Evolutionary conservation across 2,888 invertebrate genomes (phyloP).

Genomic region (Cataglyphis albicans): DNA sequence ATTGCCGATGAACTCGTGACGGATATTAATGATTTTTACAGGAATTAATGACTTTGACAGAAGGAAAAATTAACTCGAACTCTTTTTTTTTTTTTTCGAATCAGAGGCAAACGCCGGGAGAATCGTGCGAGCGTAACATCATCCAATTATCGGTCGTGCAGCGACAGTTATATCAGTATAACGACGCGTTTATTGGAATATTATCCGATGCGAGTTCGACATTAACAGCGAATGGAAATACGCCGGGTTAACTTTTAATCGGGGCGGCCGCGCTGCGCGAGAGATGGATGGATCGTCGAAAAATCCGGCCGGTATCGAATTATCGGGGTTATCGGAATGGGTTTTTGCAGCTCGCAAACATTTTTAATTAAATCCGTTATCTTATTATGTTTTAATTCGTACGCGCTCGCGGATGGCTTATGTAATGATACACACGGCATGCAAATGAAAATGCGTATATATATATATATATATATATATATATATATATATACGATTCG

Average conservation of each 20-base stretch:
- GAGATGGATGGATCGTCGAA: constrained; percentile 44
- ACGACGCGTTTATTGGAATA: constrained; percentile 61
- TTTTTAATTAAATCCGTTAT: constrained; percentile 56
- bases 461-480: too few relatives aligned
- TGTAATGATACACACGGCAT: constrained; percentile 53
- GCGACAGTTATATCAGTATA: constrained; percentile 56
- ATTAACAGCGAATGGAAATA: constrained; percentile 57
- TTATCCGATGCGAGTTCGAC: constrained; percentile 54
- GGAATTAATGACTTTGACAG: constrained; percentile 30
- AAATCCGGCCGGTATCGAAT: constrained; percentile 66
- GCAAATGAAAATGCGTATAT: constrained; percentile 48
- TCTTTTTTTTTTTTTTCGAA: constrained; percentile 54
- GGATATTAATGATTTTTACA: constrained; percentile 27
- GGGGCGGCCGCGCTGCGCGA: constrained; percentile 43
- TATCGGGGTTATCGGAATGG: constrained; percentile 70
- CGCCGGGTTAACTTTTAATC: constrained; percentile 60
- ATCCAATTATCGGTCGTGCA: constrained; percentile 59
- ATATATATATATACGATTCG: background rate
- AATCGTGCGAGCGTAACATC: constrained; percentile 48
- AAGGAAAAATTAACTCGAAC: constrained; percentile 33
- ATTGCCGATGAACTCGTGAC: constrained; percentile 5
- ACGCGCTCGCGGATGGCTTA: constrained; percentile 46
- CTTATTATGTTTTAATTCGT: constrained; percentile 57
- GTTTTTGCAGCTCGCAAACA: constrained; percentile 63
- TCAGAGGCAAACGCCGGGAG: constrained; percentile 36